phyloP scores from a whole-genome alignment of 2,797 vertebrate species.

The Coilia nasus region DNA sequence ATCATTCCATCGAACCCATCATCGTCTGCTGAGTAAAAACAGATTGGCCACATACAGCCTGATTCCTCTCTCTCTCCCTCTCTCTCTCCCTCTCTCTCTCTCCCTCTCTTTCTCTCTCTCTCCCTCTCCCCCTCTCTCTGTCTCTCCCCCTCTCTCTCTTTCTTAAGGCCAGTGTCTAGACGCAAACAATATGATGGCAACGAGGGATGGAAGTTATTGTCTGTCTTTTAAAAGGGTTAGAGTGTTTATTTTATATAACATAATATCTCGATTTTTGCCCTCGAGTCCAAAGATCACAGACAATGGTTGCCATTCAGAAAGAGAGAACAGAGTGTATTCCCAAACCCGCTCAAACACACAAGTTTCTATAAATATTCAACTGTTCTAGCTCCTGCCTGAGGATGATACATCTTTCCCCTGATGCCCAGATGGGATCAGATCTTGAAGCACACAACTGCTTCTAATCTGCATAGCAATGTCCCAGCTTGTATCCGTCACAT shows the following conservation, averaged over 20 bases:
- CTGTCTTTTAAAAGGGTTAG: background rate
- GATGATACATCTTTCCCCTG: background rate
- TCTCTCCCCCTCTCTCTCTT: background rate
- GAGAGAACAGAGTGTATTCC: background rate
- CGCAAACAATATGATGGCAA: background rate
- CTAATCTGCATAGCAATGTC: background rate
- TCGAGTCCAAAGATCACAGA: background rate
- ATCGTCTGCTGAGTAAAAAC: conserved; percentile 51
- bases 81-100: background rate
- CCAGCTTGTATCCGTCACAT: background rate
- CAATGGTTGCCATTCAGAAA: conserved; percentile 8
- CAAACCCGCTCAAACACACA: background rate
- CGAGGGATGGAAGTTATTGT: background rate
- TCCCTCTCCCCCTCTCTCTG: background rate
- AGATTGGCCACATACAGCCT: conserved; percentile 37
- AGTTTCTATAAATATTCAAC: conserved; percentile 9
- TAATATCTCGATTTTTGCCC: background rate
- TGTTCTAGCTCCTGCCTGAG: background rate
- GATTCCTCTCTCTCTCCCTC: background rate
- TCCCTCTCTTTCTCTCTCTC: background rate
- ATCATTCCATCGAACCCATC: conserved; percentile 51
- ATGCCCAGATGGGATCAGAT: background rate
- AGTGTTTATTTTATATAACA: conserved; percentile 16
- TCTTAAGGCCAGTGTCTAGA: background rate
- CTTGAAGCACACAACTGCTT: background rate